phyloP scores from a whole-genome alignment of 2,113 vertebrate genomes.

The Pseudorectes ferrugineus region DNA sequence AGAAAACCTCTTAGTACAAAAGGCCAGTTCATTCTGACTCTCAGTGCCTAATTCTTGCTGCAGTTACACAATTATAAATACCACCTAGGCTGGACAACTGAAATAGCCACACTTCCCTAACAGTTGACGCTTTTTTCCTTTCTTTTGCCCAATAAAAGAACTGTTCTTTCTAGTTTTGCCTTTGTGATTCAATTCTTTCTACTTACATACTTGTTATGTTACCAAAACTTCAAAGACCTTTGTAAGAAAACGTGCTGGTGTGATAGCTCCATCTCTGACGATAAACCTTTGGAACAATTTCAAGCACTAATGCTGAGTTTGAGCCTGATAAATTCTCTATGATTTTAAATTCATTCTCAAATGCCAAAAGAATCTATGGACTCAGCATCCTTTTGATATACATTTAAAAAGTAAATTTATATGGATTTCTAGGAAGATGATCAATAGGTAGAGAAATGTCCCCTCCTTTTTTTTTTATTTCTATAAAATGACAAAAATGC shows the following conservation, averaged over 20 bases:
- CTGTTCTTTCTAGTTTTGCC: not conserved
- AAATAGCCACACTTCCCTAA: not conserved
- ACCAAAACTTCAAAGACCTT: constrained; percentile 27
- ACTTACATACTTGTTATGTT: not conserved
- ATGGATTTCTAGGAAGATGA: constrained; percentile 24
- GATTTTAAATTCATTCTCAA: constrained; percentile 38
- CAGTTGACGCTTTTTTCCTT: not conserved
- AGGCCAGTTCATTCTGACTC: not conserved
- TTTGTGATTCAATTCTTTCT: constrained; percentile 23
- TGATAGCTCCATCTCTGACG: not conserved
- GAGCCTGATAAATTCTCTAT: constrained; percentile 8
- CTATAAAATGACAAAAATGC: constrained; percentile 38
- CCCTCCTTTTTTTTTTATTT: constrained; percentile 11
- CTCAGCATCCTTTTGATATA: constrained; percentile 15
- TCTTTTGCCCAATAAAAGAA: not conserved
- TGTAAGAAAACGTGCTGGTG: constrained; percentile 4
- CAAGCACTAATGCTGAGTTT: constrained; percentile 25
- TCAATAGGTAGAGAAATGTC: constrained; percentile 22
- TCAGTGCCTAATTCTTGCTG: not conserved
- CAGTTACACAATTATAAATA: constrained; percentile 30
- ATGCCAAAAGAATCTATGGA: not conserved
- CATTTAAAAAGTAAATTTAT: constrained; percentile 32
- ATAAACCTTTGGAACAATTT: not conserved
- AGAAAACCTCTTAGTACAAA: not conserved
- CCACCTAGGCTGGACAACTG: not conserved